Evolutionary conservation across 2,888 invertebrate species (phyloP), one percentile per base, ranked within the genome.

Genomic region (Gastracanthus pulcherrimus): DNA sequence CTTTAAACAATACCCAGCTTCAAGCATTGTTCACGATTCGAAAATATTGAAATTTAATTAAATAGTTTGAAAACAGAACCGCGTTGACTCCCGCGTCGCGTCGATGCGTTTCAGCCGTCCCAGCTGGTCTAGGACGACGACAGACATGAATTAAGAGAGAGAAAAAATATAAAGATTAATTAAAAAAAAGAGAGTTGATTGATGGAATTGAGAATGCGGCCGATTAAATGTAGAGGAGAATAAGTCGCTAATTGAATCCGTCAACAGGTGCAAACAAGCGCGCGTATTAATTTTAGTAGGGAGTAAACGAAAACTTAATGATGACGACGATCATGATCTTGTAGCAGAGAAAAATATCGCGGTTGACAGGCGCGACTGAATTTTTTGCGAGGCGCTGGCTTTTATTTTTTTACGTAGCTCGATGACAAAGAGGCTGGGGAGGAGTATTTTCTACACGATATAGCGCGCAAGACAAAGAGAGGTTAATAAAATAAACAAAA

Each of bases 121-220:
- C 86, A 84, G 87, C 88, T 77, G 89, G 88, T 85, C 87, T 88
- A 84, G 87, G 86, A 84, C 83, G 76, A 69, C 23, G n/a, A 34
- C n/a, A 4, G 19, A 19, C 70, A 45, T 13, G 41, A 29, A 41
- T 26, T 34, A 62, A 70, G 23, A 62, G 29, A 69, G 45, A 41
- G 45, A 55, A 34, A 74, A 51, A 38, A 60, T 38, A n/a, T 66
- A 19, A 62, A 70, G 16, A 58, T 34, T 45, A 64, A 38, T 71
- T 16, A 11, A 38, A 36, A 71, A 26, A 70, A 70, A 55, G 13
- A 38, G n/a, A n/a, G n/a, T n/a, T n/a, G n/a, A n/a, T n/a, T n/a
- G 29, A 58, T 11, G 11, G 38, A 29, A 34, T 34, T 41, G 38
- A 29, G 38, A 58, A 58, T 29, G 69, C 48, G 6, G 16, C 55